These are phyloP conservation scores for Electrona antarctica DNA, from an alignment of 2,113 vertebrate genomes.

Conservation along the genomic window DNA sequence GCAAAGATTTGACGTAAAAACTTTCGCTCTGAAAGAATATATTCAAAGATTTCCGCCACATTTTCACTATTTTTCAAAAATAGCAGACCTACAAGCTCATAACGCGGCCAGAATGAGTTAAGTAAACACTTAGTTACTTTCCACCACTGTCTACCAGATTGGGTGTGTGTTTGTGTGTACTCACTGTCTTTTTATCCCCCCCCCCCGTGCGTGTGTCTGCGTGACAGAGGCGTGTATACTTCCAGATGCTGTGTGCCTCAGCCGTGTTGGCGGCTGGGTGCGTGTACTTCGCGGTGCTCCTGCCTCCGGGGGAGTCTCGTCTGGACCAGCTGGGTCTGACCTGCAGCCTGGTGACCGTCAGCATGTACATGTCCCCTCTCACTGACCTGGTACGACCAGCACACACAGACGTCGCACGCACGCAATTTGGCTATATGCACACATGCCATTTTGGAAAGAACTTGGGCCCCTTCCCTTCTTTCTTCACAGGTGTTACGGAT, in stretches of 20 bases:
- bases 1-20: too few relatives aligned
- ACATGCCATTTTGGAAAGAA: background rate
- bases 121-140: too few relatives aligned
- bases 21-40: too few relatives aligned
- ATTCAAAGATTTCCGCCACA: too few relatives aligned
- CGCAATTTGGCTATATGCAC: too few relatives aligned
- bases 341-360: conserved; percentile 90
- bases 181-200: background rate
- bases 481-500: too few relatives aligned
- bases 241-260: conserved; percentile 71
- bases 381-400: conserved; percentile 82
- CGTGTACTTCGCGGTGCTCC: conserved; percentile 82
- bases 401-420: background rate
- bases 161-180: background rate
- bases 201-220: conserved; percentile 11
- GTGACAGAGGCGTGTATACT: conserved; percentile 72
- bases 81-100: too few relatives aligned
- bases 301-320: conserved; percentile 47
- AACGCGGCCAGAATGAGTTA: too few relatives aligned
- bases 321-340: conserved; percentile 85
- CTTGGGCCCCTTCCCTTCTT: too few relatives aligned
- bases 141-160: background rate
- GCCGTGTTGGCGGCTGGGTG: conserved; percentile 73
- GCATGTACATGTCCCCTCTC: conserved; percentile 94
- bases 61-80: too few relatives aligned